A percentile compares a stretch with the other conserved stretches of the same genome.
phyloP scores from a whole-genome alignment of 2,888 invertebrate species.

The Griposia aprilina region DNA sequence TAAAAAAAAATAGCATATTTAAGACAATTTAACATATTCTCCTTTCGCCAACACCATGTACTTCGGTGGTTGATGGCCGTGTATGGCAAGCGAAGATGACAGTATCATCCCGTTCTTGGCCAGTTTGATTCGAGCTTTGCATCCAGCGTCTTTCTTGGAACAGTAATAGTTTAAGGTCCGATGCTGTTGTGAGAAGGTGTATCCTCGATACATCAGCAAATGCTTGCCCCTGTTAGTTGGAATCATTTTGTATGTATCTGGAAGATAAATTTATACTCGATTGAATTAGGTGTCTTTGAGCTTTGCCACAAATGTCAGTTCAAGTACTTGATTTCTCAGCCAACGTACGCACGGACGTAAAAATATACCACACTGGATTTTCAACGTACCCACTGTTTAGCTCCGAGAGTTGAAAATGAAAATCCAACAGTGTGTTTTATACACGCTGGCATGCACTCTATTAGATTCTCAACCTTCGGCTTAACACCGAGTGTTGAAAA shows the following conservation, averaged over 20 bases:
- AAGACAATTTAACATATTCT: constrained; percentile 61
- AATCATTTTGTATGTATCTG: constrained; percentile 70
- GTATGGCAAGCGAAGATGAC: constrained; percentile 41
- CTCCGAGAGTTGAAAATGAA: too few species aligned
- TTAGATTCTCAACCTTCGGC: too few species aligned
- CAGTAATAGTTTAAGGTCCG: constrained; percentile 67
- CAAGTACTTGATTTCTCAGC: too few species aligned
- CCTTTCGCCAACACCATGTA: constrained; percentile 53
- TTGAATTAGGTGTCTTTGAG: background rate
- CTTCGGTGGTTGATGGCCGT: constrained; percentile 57
- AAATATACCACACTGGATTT: too few species aligned
- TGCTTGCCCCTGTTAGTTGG: constrained; percentile 72
- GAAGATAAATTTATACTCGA: constrained; percentile 21
- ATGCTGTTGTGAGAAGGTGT: constrained; percentile 71
- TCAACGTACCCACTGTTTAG: too few species aligned
- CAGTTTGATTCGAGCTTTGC: constrained; percentile 74
- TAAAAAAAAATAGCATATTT: background rate
- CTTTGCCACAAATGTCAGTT: background rate
- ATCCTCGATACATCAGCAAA: constrained; percentile 70
- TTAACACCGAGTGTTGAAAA: too few species aligned
- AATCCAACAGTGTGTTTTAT: too few species aligned
- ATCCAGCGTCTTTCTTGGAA: constrained; percentile 72
- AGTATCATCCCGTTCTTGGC: constrained; percentile 64
- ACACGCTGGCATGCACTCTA: too few species aligned
- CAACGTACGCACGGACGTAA: too few species aligned